phyloP scores from a whole-genome alignment of 30 jellyfish, hydroid and myxozoan genomes.

The Aurelia sp. region DNA sequence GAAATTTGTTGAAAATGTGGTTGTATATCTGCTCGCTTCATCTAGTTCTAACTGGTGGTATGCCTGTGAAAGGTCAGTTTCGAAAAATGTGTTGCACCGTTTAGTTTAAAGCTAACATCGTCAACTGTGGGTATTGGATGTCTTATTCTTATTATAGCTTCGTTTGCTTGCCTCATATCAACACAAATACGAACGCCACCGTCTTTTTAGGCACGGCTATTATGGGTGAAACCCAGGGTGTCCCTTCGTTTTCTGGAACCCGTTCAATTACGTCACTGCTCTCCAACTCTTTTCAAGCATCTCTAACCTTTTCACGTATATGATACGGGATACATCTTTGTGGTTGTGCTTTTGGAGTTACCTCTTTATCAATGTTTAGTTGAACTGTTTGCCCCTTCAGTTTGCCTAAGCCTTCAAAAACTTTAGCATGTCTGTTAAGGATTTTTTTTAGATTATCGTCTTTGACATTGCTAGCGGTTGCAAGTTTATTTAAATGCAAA shows the following conservation, averaged over 20 bases:
- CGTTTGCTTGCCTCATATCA: neutral
- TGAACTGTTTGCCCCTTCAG: neutral
- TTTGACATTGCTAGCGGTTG: too few species aligned
- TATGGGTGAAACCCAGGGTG: constrained; percentile 24
- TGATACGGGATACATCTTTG: constrained; percentile 20
- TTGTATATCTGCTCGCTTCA: neutral
- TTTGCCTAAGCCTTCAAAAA: constrained; percentile 15
- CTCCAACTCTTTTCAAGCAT: constrained; percentile 9
- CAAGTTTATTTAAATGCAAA: too few species aligned
- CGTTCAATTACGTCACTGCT: constrained; percentile 15
- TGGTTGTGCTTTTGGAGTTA: constrained; percentile 24
- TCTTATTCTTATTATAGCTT: constrained; percentile 16
- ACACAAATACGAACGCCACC: constrained; percentile 34
- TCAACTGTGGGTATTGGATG: too few species aligned
- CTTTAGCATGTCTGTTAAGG: neutral
- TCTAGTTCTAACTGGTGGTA: constrained; percentile 36
- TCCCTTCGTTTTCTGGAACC: constrained; percentile 25
- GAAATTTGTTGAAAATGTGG: neutral
- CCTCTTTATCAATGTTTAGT: neutral
- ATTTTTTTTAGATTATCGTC: neutral
- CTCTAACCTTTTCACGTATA: constrained; percentile 19
- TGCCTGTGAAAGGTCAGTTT: constrained; percentile 32
- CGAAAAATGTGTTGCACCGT: constrained; percentile 16
- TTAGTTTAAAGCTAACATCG: neutral
- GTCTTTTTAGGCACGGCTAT: constrained; percentile 26